Evolutionary conservation across 2,113 vertebrate genomes (phyloP), one percentile per base, ranked within the genome.

Genomic region (Mus pahari): DNA sequence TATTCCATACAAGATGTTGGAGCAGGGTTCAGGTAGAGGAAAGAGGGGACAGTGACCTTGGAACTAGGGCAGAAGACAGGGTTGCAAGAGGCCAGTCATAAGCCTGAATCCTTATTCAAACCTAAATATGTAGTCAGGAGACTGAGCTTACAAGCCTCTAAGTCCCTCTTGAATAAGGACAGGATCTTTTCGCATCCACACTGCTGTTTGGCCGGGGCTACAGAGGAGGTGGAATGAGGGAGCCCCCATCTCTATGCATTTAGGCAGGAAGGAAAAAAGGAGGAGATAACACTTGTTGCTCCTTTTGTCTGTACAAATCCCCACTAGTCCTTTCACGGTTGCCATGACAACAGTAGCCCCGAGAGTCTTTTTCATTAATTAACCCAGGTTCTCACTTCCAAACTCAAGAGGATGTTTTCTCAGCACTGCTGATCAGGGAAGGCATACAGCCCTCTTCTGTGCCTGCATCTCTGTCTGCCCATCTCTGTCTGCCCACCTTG

Each of bases 401-500:
- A 42, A 62, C 50, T 64, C 66, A 16, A 64, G 70, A 48, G 31
- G 48, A 50, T 31, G n/a, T 22, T 91, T 95, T 91, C 93, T 66
- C 33, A 31, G 79, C 31, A 53, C 53, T 48, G 68, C 13, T 13
- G 62, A 68, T 68, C 55, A 71, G 89, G 16, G 36, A 42, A 60
- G 20, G 75, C 28, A 4, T 1, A 7, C 22, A 42, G 24, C 55
- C 39, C 82, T 62, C 12, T 8, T 4, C 84, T 77, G 22, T 14
- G 1, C 55, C 50, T 64, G 66, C 1, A 4, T 53, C 17, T 60
- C 81, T 31, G n/a, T 83, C 10, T 20, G 45, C 39, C 86, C 14
- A 1, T 0, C 0, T 3, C 81, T 31, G n/a, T 83, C 10, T 20
- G 45, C 39, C 86, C 14, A 1, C 0, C 0, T 3, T 58, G 75